These are phyloP conservation scores for Heliconius sara DNA, from an alignment of 2,888 invertebrate genomes.

Conservation along the genomic window DNA sequence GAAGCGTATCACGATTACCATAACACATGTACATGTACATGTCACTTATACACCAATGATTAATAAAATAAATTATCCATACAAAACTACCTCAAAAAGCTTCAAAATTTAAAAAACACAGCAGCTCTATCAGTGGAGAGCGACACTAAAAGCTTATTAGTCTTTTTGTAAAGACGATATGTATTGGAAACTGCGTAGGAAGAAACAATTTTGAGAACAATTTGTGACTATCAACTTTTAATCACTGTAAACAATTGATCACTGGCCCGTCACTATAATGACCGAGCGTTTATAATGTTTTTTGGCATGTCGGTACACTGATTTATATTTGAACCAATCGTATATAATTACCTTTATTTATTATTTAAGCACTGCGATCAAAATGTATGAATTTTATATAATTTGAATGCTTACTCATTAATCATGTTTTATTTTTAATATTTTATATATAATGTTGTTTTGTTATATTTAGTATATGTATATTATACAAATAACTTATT, in stretches of 20 bases:
- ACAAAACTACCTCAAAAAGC: not conserved
- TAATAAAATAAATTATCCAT: not conserved
- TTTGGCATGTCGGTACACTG: slow-evolving; percentile 32
- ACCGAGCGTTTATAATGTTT: slow-evolving; percentile 40
- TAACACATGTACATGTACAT: slow-evolving; percentile 43
- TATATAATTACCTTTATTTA: slow-evolving; percentile 29
- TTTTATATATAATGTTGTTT: too few species aligned
- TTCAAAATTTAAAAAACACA: not conserved
- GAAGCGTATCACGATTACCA: slow-evolving; percentile 37
- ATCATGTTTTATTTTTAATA: not conserved
- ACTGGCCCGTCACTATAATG: slow-evolving; percentile 36
- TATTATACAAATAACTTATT: too few species aligned
- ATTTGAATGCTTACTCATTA: not conserved
- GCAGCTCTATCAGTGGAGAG: slow-evolving; percentile 48
- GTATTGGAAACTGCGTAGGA: slow-evolving; percentile 50
- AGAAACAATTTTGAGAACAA: slow-evolving; percentile 50
- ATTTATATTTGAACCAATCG: slow-evolving; percentile 32
- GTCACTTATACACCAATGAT: not conserved
- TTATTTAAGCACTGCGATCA: not conserved
- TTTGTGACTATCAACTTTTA: slow-evolving; percentile 54
- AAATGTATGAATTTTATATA: not conserved
- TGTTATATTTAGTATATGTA: too few species aligned
- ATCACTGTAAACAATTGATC: slow-evolving; percentile 51
- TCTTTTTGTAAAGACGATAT: slow-evolving; percentile 37
- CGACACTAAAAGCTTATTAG: slow-evolving; percentile 55